Evolutionary conservation across 2,888 invertebrate species (phyloP).

Genomic region (Eupithecia inturbata): DNA sequence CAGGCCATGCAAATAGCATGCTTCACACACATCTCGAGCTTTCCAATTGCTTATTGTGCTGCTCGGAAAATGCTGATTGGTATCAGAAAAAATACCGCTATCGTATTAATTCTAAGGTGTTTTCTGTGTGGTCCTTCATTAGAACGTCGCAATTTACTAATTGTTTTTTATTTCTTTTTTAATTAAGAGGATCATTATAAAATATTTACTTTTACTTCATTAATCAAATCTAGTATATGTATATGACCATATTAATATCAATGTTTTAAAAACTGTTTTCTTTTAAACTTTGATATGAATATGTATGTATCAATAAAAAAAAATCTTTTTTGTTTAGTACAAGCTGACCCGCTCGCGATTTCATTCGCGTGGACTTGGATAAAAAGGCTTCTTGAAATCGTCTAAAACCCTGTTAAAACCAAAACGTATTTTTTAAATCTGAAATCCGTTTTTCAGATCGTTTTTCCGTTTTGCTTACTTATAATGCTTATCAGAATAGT

Average conservation of each 20-base stretch:
- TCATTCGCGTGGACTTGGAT: no score
- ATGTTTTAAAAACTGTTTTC: no score
- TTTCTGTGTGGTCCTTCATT: slow-evolving; percentile 10
- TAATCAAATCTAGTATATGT: neutral
- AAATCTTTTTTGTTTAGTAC: neutral
- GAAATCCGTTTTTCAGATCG: no score
- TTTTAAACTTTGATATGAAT: no score
- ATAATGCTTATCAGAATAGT: no score
- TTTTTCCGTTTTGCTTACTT: no score
- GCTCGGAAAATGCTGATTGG: slow-evolving; percentile 49
- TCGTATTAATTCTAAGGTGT: slow-evolving; percentile 14
- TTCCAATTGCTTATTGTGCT: slow-evolving; percentile 63
- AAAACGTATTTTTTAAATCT: no score
- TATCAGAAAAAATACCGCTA: slow-evolving; percentile 33
- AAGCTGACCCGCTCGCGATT: no score
- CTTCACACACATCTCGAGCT: slow-evolving; percentile 58
- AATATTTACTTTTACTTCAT: neutral
- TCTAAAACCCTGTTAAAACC: no score
- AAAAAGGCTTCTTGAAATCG: no score
- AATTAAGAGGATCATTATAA: neutral
- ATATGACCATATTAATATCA: neutral
- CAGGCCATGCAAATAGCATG: slow-evolving; percentile 69
- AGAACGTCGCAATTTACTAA: neutral
- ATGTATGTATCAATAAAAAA: no score
- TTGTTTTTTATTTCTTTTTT: no score